These are phyloP conservation scores for Phacellophora camtschatica DNA, from an alignment of 30 jellyfish, hydroid and myxozoan species.

Conservation along the genomic window DNA sequence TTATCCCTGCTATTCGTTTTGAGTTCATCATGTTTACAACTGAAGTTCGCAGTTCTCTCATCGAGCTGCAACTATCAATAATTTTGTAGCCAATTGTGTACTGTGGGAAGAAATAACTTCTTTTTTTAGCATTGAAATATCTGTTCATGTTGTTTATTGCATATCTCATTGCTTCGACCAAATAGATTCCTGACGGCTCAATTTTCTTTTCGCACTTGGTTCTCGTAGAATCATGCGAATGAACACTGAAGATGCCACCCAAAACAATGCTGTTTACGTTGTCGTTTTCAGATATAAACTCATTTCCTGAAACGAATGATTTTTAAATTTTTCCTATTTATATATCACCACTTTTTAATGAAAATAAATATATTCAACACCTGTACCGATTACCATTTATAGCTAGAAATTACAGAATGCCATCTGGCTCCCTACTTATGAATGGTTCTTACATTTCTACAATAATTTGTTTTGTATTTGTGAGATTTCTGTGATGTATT, in stretches of 20 bases:
- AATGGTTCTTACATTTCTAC: too few relatives aligned
- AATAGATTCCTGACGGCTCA: neutral
- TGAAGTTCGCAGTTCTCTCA: neutral
- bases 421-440: too few relatives aligned
- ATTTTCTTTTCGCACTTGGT: neutral
- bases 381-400: too few relatives aligned
- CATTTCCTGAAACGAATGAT: too few relatives aligned
- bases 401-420: too few relatives aligned
- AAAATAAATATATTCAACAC: too few relatives aligned
- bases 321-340: too few relatives aligned
- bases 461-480: too few relatives aligned
- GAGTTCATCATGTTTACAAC: neutral
- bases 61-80: neutral
- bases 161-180: neutral
- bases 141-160: neutral
- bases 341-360: too few relatives aligned
- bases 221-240: neutral
- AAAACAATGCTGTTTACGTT: neutral
- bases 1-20: neutral
- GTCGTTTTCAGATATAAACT: too few relatives aligned
- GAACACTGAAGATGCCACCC: neutral
- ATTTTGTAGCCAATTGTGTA: neutral
- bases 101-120: neutral
- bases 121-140: too few relatives aligned
- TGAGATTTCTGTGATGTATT: too few relatives aligned